phyloP scores from a whole-genome alignment of 2,113 vertebrate species.

The Corythornis vintsioides region DNA sequence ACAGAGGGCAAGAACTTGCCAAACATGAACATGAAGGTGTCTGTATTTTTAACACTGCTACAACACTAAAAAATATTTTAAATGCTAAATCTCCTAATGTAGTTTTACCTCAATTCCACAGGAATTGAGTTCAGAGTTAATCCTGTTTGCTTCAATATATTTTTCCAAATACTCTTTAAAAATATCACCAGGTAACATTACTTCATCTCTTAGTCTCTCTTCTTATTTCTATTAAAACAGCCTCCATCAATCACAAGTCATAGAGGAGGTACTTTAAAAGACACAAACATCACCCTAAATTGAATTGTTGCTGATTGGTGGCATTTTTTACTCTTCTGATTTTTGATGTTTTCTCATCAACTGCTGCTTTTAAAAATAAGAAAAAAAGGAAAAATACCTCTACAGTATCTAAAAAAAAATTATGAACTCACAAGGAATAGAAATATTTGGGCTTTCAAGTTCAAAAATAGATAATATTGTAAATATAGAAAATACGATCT shows the following conservation, averaged over 20 bases:
- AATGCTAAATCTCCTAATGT: slow-evolving; percentile 29
- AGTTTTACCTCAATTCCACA: slow-evolving; percentile 40
- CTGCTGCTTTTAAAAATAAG: background rate
- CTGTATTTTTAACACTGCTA: slow-evolving; percentile 39
- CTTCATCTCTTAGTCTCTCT: slow-evolving; percentile 8
- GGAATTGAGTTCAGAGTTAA: slow-evolving; percentile 8
- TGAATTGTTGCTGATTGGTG: background rate
- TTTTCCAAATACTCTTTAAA: slow-evolving; percentile 10
- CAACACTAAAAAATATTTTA: slow-evolving; percentile 6
- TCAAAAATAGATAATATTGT: background rate
- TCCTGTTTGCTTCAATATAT: slow-evolving; percentile 3
- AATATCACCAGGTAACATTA: slow-evolving; percentile 3
- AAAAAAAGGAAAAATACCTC: background rate
- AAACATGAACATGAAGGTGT: background rate
- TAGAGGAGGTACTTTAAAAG: background rate
- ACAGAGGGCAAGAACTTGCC: background rate
- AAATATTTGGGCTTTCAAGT: background rate
- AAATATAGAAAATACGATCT: background rate
- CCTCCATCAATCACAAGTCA: background rate
- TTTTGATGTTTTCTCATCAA: slow-evolving; percentile 5
- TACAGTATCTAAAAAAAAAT: background rate
- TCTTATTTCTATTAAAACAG: slow-evolving; percentile 29
- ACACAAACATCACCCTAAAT: slow-evolving; percentile 19
- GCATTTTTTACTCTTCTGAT: slow-evolving; percentile 36
- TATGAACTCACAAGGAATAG: background rate